Percentiles rank a stretch among this genome's conserved stretches.
phyloP scores from a whole-genome alignment of 1,140 invertebrate genomes.

The Drosophila kurseongensis region DNA sequence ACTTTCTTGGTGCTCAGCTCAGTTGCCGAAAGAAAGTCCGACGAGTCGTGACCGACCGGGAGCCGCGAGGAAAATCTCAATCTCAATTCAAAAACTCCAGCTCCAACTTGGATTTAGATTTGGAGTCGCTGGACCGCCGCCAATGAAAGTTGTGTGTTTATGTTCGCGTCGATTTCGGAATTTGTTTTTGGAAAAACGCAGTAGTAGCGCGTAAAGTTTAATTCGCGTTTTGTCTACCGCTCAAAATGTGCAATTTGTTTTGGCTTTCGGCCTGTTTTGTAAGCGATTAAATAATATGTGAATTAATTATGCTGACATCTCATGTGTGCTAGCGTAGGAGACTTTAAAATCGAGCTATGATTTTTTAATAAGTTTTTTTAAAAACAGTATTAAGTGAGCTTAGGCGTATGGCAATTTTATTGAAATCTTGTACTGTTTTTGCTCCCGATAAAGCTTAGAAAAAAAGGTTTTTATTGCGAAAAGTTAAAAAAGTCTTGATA shows the following conservation, averaged over 20 bases:
- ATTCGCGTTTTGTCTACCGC: conserved; percentile 33
- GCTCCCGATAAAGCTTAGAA: no score
- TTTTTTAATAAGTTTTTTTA: background rate
- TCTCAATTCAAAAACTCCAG: conserved; percentile 9
- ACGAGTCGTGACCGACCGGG: conserved; percentile 65
- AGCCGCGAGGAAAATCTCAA: conserved; percentile 22
- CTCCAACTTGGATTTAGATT: conserved; percentile 10
- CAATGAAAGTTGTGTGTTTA: conserved; percentile 65
- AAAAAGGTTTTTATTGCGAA: no score
- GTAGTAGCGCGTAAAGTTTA: conserved; percentile 22
- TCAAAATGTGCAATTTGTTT: conserved; percentile 60
- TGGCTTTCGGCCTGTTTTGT: conserved; percentile 59
- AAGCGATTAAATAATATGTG: conserved; percentile 65
- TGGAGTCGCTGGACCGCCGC: conserved; percentile 16
- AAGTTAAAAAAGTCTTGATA: no score
- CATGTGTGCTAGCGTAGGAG: background rate
- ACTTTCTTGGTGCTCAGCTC: conserved; percentile 80
- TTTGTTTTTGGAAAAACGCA: conserved; percentile 27
- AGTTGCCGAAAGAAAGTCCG: conserved; percentile 84
- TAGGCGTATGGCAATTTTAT: no score
- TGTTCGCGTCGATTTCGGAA: conserved; percentile 41
- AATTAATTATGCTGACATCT: conserved; percentile 25
- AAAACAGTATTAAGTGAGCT: no score
- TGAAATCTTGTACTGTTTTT: no score
- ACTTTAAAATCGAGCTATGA: background rate